A percentile compares a stretch with the other conserved stretches of the same genome.
Conservation (phyloP, 2,113 vertebrate genomes). For the Ariopsis seemanni region DNA sequence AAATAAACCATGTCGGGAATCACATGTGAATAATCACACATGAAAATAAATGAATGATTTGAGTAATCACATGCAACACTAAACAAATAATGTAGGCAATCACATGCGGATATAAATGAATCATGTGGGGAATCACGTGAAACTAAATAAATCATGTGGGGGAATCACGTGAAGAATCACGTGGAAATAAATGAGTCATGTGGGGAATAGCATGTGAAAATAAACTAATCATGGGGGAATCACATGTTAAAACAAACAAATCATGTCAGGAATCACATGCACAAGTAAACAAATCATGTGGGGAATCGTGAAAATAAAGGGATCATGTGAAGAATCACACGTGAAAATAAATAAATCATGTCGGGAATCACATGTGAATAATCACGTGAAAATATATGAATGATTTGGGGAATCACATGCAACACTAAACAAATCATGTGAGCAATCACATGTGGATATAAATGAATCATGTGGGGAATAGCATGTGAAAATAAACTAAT, state of each 20-base stretch:
- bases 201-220: not conserved
- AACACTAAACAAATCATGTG: not conserved
- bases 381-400: not conserved
- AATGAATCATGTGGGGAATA: not conserved
- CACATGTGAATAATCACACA: not conserved
- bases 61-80: not conserved
- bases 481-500: not conserved
- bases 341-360: not conserved
- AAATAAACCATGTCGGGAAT: not conserved
- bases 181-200: not conserved
- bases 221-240: not conserved
- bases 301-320: not conserved
- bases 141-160: no score
- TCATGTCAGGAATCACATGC: not conserved
- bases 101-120: not conserved
- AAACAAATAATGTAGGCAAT: not conserved
- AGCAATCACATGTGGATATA: no score
- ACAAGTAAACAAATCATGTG: not conserved
- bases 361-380: not conserved
- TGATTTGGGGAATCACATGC: not conserved
- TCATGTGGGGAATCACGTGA: not conserved
- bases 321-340: not conserved
- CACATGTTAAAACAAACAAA: not conserved
- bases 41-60: not conserved
- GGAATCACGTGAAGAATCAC: not conserved